Conservation (phyloP, 2,797 vertebrate species). For the Florisuga fusca region DNA sequence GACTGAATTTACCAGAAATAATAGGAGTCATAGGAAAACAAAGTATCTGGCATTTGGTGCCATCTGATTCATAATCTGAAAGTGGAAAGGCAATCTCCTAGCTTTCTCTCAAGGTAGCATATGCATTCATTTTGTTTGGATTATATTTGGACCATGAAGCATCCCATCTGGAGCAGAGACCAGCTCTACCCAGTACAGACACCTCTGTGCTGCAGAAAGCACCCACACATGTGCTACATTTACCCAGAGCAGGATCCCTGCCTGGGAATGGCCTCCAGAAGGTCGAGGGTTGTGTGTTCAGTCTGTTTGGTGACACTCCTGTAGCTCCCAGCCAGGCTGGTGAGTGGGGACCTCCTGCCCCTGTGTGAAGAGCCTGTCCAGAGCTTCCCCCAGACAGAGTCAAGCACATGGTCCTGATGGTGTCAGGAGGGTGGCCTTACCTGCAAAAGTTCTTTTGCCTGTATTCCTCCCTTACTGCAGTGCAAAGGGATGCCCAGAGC, state of each 20-base stretch:
- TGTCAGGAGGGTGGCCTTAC: not conserved
- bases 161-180: not conserved
- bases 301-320: not conserved
- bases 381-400: not conserved
- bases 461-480: not conserved
- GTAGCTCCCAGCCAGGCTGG: not conserved
- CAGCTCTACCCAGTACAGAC: not conserved
- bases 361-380: not conserved
- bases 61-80: not conserved
- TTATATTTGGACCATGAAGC: not conserved
- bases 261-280: not conserved
- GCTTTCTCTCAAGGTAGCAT: not conserved
- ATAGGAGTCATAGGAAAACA: not conserved
- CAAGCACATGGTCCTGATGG: not conserved
- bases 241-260: not conserved
- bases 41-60: not conserved
- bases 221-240: not conserved
- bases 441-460: not conserved
- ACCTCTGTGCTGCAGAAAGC: not conserved
- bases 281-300: not conserved
- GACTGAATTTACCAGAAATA: not conserved
- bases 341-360: not conserved
- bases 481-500: not conserved
- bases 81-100: accelerated
- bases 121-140: not conserved